These are phyloP conservation scores for Reticulitermes lucifugus DNA, from an alignment of 2,888 invertebrate species.

Conservation along the genomic window DNA sequence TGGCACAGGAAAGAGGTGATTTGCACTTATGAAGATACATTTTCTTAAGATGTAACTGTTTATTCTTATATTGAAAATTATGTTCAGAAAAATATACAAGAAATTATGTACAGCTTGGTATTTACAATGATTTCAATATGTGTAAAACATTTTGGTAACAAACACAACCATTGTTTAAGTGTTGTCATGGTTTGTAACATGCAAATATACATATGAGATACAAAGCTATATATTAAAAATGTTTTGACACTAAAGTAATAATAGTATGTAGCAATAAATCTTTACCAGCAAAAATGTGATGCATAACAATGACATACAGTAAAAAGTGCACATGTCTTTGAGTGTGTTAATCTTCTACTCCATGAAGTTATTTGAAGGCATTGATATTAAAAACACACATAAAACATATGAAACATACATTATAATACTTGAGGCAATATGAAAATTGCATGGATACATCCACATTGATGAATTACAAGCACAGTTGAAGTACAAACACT, in stretches of 20 bases:
- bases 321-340: constrained; percentile 46
- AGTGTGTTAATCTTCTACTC: constrained; percentile 39
- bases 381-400: constrained; percentile 36
- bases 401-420: constrained; percentile 19
- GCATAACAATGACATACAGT: constrained; percentile 45
- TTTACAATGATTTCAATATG: constrained; percentile 52
- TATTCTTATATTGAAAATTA: constrained; percentile 54
- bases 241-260: constrained; percentile 32
- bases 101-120: constrained; percentile 55
- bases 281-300: constrained; percentile 42
- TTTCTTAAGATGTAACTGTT: constrained; percentile 44
- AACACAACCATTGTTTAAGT: constrained; percentile 52
- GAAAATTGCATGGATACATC: background rate
- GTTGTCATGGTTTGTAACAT: constrained; percentile 47
- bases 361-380: constrained; percentile 45
- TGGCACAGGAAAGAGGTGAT: background rate
- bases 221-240: constrained; percentile 49
- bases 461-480: constrained; percentile 14
- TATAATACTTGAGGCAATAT: constrained; percentile 21
- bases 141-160: constrained; percentile 52
- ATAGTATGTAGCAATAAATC: constrained; percentile 17
- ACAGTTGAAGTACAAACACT: background rate
- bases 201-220: constrained; percentile 46
- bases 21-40: constrained; percentile 17
- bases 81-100: constrained; percentile 55